A percentile compares a stretch with the other conserved stretches of the same genome.
Evolutionary conservation across 2,797 vertebrate genomes (phyloP).

Genomic region (Anolis apletophallus): DNA sequence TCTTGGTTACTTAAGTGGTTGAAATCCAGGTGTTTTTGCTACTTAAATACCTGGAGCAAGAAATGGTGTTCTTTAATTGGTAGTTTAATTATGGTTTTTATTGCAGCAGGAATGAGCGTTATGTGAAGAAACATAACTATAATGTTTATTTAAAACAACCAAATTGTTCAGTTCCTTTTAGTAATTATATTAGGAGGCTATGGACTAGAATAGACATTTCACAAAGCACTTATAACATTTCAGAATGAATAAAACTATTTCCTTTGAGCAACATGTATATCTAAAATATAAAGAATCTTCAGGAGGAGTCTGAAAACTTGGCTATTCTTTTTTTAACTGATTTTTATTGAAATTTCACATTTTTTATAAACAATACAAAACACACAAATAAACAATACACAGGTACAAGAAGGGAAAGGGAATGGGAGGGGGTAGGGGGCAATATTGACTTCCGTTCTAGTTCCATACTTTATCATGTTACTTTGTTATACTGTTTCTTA

Average conservation of each 20-base stretch:
- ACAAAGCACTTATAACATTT: background rate
- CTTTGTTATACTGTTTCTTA: too few species aligned
- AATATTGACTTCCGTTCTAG: too few species aligned
- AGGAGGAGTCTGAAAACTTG: too few species aligned
- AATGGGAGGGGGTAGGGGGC: too few species aligned
- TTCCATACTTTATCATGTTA: too few species aligned
- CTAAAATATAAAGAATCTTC: background rate
- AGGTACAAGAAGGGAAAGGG: too few species aligned
- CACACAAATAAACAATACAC: too few species aligned
- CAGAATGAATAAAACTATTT: background rate
- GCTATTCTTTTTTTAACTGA: too few species aligned
- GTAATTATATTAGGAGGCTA: background rate
- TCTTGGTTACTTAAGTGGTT: constrained; percentile 66
- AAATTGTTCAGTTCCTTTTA: background rate
- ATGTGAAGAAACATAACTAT: background rate
- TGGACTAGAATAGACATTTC: background rate
- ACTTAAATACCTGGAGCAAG: background rate
- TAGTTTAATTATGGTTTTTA: background rate
- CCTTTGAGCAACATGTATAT: background rate
- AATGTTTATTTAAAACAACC: background rate
- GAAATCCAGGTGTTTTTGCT: constrained; percentile 38
- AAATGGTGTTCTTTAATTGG: background rate
- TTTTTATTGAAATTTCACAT: too few species aligned
- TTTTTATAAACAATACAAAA: too few species aligned
- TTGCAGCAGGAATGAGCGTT: background rate